Evolutionary conservation across 1,140 invertebrate species (phyloP).

Genomic region (Tetramorium simillimum): DNA sequence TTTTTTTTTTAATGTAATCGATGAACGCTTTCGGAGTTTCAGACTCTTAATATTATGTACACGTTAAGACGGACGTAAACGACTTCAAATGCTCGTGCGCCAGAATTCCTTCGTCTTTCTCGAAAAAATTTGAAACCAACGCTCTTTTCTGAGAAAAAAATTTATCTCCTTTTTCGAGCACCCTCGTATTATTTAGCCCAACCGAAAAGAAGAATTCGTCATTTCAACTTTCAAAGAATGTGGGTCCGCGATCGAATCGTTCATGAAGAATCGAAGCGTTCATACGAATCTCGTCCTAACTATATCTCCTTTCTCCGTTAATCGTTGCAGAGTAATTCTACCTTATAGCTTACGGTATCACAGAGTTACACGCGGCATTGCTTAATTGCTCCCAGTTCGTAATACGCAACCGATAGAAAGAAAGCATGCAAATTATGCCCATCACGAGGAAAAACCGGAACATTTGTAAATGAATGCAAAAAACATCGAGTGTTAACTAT

Average conservation of each 20-base stretch:
- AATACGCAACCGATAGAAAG: constrained; percentile 67
- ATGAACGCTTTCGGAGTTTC: constrained; percentile 30
- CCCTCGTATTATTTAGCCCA: not conserved
- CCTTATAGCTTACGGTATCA: constrained; percentile 84
- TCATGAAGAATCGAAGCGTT: constrained; percentile 64
- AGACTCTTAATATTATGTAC: constrained; percentile 51
- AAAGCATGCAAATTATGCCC: constrained; percentile 50
- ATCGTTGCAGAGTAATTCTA: constrained; percentile 83
- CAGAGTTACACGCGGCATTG: constrained; percentile 84
- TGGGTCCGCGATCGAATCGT: constrained; percentile 38
- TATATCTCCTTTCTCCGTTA: constrained; percentile 34
- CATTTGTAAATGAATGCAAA: constrained; percentile 43
- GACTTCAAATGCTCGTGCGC: constrained; percentile 51
- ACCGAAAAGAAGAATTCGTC: constrained; percentile 41
- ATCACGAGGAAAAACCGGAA: constrained; percentile 9
- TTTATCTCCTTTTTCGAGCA: not conserved
- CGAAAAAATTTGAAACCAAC: constrained; percentile 22
- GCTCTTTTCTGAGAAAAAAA: constrained; percentile 8
- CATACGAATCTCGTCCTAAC: constrained; percentile 64
- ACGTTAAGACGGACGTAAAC: constrained; percentile 59
- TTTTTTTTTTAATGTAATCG: constrained; percentile 3
- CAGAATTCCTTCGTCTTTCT: constrained; percentile 41
- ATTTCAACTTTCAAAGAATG: constrained; percentile 27
- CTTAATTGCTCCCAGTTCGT: constrained; percentile 76
- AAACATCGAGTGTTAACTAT: constrained; percentile 47